phyloP scores from a whole-genome alignment of 2,113 vertebrate species.

The Scartelaos histophorus region DNA sequence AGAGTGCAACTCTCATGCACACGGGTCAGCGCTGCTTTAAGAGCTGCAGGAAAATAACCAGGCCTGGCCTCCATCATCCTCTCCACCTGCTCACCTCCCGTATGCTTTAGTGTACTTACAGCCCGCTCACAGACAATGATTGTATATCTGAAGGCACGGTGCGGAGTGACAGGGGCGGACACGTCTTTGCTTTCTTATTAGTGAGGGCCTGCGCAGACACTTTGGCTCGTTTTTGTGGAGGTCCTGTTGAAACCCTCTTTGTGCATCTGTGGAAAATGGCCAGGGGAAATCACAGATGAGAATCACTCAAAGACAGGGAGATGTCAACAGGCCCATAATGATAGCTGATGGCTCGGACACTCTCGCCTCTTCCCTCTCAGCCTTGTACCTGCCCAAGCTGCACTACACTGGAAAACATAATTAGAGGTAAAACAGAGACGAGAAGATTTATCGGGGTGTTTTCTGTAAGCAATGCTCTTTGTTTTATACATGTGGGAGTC shows the following conservation, averaged over 20 bases:
- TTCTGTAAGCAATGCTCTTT: conserved; percentile 75
- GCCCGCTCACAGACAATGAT: conserved; percentile 54
- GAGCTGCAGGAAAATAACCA: conserved; percentile 63
- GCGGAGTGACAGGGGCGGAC: conserved; percentile 57
- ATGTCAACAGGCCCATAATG: conserved; percentile 82
- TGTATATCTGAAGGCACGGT: conserved; percentile 65
- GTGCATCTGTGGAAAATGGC: conserved; percentile 73
- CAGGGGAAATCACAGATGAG: conserved; percentile 72
- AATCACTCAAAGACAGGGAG: conserved; percentile 78
- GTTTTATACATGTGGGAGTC: conserved; percentile 72
- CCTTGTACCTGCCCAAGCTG: conserved; percentile 64
- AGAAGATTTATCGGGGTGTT: conserved; percentile 67
- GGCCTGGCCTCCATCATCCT: conserved; percentile 66
- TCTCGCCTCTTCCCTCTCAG: conserved; percentile 64
- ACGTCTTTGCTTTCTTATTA: conserved; percentile 74
- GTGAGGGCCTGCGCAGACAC: conserved; percentile 57
- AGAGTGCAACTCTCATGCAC: conserved; percentile 63
- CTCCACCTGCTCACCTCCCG: conserved; percentile 68
- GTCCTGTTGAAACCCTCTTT: conserved; percentile 69
- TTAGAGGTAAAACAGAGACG: conserved; percentile 83
- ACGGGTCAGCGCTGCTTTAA: conserved; percentile 60
- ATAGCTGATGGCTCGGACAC: conserved; percentile 79
- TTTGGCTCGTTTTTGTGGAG: conserved; percentile 63
- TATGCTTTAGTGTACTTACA: conserved; percentile 63
- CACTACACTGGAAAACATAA: conserved; percentile 79